Percentiles rank a stretch among this genome's conserved stretches.
Conservation (phyloP, 1,140 invertebrate genomes). For the Chionoecetes opilio region DNA sequence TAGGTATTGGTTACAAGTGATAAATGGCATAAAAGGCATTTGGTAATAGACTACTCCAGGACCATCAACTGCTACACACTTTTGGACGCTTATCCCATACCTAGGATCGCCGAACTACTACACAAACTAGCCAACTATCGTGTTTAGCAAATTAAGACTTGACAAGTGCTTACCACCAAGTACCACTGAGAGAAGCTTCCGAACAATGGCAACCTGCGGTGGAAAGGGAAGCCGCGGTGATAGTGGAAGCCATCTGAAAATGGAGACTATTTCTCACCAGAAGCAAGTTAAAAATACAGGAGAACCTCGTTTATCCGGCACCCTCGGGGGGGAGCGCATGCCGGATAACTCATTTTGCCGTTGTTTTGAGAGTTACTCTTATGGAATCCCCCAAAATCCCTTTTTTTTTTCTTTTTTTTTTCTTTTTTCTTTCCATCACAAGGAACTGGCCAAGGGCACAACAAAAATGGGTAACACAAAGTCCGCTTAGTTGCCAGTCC, state of each 20-base stretch:
- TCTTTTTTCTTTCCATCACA: no score
- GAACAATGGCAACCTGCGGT: background rate
- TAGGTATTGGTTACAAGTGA: constrained; percentile 61
- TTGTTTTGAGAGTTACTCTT: no score
- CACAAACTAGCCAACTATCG: background rate
- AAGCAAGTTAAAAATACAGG: background rate
- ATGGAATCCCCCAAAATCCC: no score
- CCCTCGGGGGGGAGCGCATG: no score
- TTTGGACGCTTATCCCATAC: constrained; percentile 67
- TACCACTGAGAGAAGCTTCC: background rate
- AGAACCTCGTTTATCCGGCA: no score
- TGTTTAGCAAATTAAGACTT: background rate
- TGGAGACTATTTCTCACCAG: background rate
- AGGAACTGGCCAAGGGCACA: no score
- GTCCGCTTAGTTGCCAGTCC: no score
- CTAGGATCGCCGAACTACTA: constrained; percentile 57
- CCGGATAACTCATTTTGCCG: no score
- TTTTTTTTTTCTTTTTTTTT: no score
- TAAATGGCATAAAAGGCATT: constrained; percentile 62
- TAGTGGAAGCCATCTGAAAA: background rate
- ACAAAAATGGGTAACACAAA: no score
- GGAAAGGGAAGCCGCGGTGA: background rate
- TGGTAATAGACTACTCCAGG: constrained; percentile 74
- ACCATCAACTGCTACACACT: constrained; percentile 70
- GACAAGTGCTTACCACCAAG: background rate